phyloP scores from a whole-genome alignment of 1,140 invertebrate genomes.

The Drosophila bipectinata region DNA sequence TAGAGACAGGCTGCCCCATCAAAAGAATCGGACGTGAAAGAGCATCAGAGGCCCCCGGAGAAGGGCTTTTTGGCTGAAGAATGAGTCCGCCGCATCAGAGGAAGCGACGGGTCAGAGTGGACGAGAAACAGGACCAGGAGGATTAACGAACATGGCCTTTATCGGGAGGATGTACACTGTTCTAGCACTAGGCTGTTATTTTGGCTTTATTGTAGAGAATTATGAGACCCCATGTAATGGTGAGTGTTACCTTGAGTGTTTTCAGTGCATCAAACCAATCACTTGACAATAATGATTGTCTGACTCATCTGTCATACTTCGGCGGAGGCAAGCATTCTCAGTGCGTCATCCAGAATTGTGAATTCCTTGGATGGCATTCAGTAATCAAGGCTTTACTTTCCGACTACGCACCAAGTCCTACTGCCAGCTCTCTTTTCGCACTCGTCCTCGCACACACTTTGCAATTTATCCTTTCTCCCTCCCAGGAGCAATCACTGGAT shows the following conservation, averaged over 20 bases:
- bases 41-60: slow-evolving; percentile 39
- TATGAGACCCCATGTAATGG: too few relatives aligned
- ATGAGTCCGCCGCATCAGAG: slow-evolving; percentile 30
- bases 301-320: slow-evolving; percentile 17
- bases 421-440: slow-evolving; percentile 9
- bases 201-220: too few relatives aligned
- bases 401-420: slow-evolving; percentile 19
- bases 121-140: neutral
- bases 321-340: slow-evolving; percentile 9
- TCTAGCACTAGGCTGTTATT: neutral
- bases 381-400: slow-evolving; percentile 9
- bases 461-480: slow-evolving; percentile 56
- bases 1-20: slow-evolving; percentile 54
- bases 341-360: slow-evolving; percentile 18
- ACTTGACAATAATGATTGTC: slow-evolving; percentile 3
- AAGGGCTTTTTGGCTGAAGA: slow-evolving; percentile 54
- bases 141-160: neutral
- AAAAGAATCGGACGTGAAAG: slow-evolving; percentile 61
- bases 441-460: slow-evolving; percentile 19
- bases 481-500: slow-evolving; percentile 5
- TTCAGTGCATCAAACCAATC: slow-evolving; percentile 3
- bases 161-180: neutral
- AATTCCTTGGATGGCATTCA: slow-evolving; percentile 9
- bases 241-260: too few relatives aligned
- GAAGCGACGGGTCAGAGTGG: neutral